Evolutionary conservation across 2,797 vertebrate genomes (phyloP).

Genomic region (Schizopygopsis malacanthus): DNA sequence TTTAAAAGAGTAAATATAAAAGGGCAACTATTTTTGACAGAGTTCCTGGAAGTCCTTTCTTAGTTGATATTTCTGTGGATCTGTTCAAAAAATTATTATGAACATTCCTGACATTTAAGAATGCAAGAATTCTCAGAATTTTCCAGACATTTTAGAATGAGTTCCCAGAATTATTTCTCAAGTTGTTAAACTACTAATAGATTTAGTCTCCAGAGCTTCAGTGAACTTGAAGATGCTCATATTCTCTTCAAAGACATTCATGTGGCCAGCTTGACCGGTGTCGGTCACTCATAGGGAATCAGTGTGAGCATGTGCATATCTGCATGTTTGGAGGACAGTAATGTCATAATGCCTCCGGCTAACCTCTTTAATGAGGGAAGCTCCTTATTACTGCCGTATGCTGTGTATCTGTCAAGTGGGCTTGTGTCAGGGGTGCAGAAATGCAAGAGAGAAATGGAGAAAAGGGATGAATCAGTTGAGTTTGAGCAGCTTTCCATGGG

Average conservation of each 20-base stretch:
- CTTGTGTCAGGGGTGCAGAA: constrained; percentile 45
- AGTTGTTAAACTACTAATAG: background rate
- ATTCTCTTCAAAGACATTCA: background rate
- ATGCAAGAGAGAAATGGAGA: constrained; percentile 3
- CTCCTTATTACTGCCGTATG: constrained; percentile 63
- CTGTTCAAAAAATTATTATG: constrained; percentile 1
- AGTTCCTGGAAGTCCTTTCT: background rate
- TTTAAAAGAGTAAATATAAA: background rate
- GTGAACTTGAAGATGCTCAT: background rate
- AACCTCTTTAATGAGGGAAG: constrained; percentile 59
- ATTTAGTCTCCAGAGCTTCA: background rate
- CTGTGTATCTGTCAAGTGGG: constrained; percentile 53
- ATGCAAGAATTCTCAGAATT: background rate
- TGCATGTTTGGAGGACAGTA: constrained; percentile 7
- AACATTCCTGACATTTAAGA: background rate
- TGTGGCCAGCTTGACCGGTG: background rate
- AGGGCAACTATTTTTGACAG: background rate
- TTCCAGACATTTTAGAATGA: background rate
- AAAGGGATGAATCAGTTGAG: constrained; percentile 17
- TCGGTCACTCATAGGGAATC: background rate
- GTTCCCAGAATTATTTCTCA: background rate
- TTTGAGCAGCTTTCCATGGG: background rate
- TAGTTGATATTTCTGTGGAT: background rate
- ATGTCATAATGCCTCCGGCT: constrained; percentile 36
- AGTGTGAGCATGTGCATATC: background rate